phyloP scores from a whole-genome alignment of 2,797 vertebrate species.

The Bovichtus diacanthus region DNA sequence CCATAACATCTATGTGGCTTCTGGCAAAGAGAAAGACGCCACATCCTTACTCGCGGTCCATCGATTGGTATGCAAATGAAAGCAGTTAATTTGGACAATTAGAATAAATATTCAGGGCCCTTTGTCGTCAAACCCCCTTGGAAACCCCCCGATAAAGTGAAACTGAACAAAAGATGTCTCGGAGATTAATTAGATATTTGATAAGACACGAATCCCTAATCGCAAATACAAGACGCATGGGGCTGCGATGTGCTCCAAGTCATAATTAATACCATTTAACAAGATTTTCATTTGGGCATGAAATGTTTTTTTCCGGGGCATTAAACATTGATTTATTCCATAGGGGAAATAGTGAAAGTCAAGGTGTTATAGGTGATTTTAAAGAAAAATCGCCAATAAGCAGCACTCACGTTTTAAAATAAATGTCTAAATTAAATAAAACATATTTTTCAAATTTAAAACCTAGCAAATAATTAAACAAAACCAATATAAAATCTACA shows the following conservation, averaged over 20 bases:
- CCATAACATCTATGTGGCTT: conserved; percentile 93
- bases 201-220: conserved; percentile 99
- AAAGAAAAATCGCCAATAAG: conserved; percentile 33
- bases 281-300: conserved; percentile 99
- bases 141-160: conserved; percentile 97
- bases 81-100: conserved; percentile 99
- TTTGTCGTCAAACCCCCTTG: conserved; percentile 94
- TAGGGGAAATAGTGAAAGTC: conserved; percentile 71
- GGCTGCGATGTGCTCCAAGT: conserved; percentile 97
- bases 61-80: conserved; percentile 99
- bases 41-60: conserved; percentile 90
- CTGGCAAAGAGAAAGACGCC: conserved; percentile 87
- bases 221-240: conserved; percentile 99
- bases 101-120: conserved; percentile 99
- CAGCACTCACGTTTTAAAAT: conserved; percentile 11
- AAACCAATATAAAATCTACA: conserved; percentile 65
- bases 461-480: conserved; percentile 27
- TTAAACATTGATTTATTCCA: conserved; percentile 96
- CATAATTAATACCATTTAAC: conserved; percentile 99
- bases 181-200: conserved; percentile 99
- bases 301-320: conserved; percentile 97
- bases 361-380: conserved; percentile 66
- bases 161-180: conserved; percentile 99
- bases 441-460: conserved; percentile 9
- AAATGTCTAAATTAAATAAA: conserved; percentile 14